Percentiles rank a stretch among this genome's conserved stretches.
Conservation (phyloP, 35 echinoderm and acorn worm genomes). For the Holothuria glaberrima region DNA sequence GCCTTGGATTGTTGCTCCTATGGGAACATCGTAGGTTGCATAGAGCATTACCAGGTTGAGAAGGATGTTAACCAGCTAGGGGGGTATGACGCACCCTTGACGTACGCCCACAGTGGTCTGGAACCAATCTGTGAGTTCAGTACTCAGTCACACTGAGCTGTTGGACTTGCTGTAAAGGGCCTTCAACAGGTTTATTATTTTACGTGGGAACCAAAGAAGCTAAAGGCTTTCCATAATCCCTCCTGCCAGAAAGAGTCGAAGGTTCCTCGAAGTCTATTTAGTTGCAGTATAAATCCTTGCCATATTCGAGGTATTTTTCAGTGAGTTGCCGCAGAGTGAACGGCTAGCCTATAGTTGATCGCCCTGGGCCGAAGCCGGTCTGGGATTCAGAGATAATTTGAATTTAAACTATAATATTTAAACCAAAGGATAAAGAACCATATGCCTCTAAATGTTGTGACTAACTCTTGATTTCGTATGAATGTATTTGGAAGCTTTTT, state of each 20-base stretch:
- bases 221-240: not conserved
- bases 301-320: conserved; percentile 35
- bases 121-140: not conserved
- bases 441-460: too few relatives aligned
- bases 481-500: too few relatives aligned
- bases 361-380: not conserved
- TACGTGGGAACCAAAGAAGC: not conserved
- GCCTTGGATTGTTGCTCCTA: not conserved
- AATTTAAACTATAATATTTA: too few relatives aligned
- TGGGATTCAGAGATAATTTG: conserved; percentile 39
- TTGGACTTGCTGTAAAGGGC: not conserved
- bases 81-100: conserved; percentile 14
- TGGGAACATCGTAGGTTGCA: not conserved
- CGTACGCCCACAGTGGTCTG: conserved; percentile 32
- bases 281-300: conserved; percentile 4
- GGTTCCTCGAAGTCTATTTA: conserved; percentile 42
- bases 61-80: conserved; percentile 18
- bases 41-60: conserved; percentile 8
- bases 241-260: conserved; percentile 48
- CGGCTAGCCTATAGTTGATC: conserved; percentile 25
- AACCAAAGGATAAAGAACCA: too few relatives aligned
- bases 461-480: too few relatives aligned
- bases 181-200: not conserved
- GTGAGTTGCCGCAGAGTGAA: conserved; percentile 40
- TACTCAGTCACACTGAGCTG: not conserved